Base-by-base conservation (phyloP, 2,113 vertebrate genomes). In the Hypomesus transpacificus region DNA sequence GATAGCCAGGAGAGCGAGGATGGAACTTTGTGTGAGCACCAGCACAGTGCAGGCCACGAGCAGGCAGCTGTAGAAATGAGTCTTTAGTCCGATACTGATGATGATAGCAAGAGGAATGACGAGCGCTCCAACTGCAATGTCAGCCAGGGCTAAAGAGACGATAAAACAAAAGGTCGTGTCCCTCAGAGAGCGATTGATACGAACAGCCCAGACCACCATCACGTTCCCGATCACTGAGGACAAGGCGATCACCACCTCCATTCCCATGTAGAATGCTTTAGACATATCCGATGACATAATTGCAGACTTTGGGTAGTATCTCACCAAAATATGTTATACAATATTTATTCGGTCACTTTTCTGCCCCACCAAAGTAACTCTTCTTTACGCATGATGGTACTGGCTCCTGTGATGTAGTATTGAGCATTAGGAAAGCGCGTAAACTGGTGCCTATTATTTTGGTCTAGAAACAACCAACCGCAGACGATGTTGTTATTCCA, bases 161-260 rank as follows among this genome's bases (percentile, higher is more conserved):
- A 99, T 96, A 88, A 98, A 98, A 86, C 92, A 97, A 85, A 98
- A 98, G 31, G 96, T 99, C 80, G 96, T 96, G 67, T 98, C 96
- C 63, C 95, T 84, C 69, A 98, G 79, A 0, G 95, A 92, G 66
- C 95, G 94, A 92, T 97, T 98, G 64, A 96, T 94, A 68, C 93
- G 95, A 83, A 98, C 96, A 0, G 97, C 97, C 95, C 95, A 97
- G n/a, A 98, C 96, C 68, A 99, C 97, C 94, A 99, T 91, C 79
- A 98, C 94, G 60, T 99, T 99, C 4, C 97, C 97, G 0, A 96
- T 90, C 66, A 98, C 94, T 0, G 97, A 98, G 61, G 95, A 92
- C 83, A 98, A 68, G 14, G 97, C 95, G 50, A 98, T 96, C 79
- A 96, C 89, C 74, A 94, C 94, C 84, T 99, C 97, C 85, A 98